Conservation (phyloP, 2,797 vertebrate species). For the Allobates femoralis region DNA sequence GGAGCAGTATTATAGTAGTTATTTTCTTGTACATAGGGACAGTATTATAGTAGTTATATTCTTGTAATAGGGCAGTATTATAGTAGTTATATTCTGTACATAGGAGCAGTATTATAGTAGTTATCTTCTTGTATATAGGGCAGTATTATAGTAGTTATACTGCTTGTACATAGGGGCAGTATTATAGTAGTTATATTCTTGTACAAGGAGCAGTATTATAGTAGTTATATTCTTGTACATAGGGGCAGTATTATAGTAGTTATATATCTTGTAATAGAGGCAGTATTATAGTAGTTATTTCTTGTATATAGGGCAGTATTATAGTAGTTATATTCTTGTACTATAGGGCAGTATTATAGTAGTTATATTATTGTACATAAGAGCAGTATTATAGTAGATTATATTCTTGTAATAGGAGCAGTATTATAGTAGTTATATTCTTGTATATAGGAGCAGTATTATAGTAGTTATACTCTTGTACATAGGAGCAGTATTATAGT, state of each 20-base stretch:
- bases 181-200: constrained; percentile 15
- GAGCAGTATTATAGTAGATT: not conserved
- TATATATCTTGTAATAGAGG: not conserved
- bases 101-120: not conserved
- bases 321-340: constrained; percentile 30
- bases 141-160: constrained; percentile 3
- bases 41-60: constrained; percentile 11
- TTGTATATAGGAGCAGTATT: not conserved
- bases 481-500: constrained; percentile 12
- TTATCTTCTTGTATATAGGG: too few species aligned
- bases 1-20: constrained; percentile 3
- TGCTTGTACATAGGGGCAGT: not conserved
- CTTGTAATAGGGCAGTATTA: not conserved
- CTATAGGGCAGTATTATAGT: constrained; percentile 1
- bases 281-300: constrained; percentile 21
- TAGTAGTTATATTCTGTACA: too few species aligned
- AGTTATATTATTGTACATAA: constrained; percentile 1
- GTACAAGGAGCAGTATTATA: not conserved
- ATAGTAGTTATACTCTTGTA: constrained; percentile 16
- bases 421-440: constrained; percentile 15
- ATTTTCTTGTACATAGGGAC: not conserved
- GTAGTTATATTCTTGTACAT: not conserved
- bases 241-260: not conserved
- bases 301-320: not conserved
- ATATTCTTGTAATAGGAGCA: constrained; percentile 3